Evolutionary conservation across 30 jellyfish, hydroid and myxozoan genomes (phyloP).

Genomic region (Aurelia coerulea): DNA sequence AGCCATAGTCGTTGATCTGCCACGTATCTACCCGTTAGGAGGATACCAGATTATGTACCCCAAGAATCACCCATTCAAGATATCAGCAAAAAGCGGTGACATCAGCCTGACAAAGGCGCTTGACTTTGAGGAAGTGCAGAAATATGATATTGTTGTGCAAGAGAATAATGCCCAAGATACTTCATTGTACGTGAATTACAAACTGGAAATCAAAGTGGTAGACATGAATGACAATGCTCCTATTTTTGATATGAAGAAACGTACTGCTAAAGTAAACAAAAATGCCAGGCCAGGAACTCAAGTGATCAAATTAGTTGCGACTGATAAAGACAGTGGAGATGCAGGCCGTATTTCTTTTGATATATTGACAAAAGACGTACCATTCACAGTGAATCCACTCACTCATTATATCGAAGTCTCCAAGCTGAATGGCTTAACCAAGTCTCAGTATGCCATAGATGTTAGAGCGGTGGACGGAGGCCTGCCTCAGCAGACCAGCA

Average conservation of each 20-base stretch:
- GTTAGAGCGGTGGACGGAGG: conserved; percentile 91
- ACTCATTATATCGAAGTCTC: conserved; percentile 81
- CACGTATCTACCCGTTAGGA: conserved; percentile 70
- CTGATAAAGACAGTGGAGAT: conserved; percentile 91
- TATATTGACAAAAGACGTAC: conserved; percentile 60
- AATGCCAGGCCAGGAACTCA: conserved; percentile 97
- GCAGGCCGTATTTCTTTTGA: conserved; percentile 90
- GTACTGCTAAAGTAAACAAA: conserved; percentile 76
- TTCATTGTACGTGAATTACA: conserved; percentile 70
- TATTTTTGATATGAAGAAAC: conserved; percentile 72
- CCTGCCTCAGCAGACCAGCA: conserved; percentile 78
- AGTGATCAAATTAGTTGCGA: conserved; percentile 78
- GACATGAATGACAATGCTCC: conserved; percentile 95
- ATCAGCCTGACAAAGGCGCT: conserved; percentile 41
- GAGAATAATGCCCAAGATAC: conserved; percentile 64
- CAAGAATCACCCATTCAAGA: conserved; percentile 73
- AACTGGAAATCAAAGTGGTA: conserved; percentile 61
- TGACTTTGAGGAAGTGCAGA: conserved; percentile 76
- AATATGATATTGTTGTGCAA: conserved; percentile 74
- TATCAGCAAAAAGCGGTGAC: conserved; percentile 69
- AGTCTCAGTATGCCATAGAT: conserved; percentile 75
- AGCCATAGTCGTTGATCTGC: conserved; percentile 71
- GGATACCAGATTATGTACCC: conserved; percentile 88
- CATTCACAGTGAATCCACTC: conserved; percentile 93
- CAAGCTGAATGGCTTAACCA: conserved; percentile 47